Conservation (phyloP, 1,140 invertebrate genomes). For the Drosophila sulfurigaster region DNA sequence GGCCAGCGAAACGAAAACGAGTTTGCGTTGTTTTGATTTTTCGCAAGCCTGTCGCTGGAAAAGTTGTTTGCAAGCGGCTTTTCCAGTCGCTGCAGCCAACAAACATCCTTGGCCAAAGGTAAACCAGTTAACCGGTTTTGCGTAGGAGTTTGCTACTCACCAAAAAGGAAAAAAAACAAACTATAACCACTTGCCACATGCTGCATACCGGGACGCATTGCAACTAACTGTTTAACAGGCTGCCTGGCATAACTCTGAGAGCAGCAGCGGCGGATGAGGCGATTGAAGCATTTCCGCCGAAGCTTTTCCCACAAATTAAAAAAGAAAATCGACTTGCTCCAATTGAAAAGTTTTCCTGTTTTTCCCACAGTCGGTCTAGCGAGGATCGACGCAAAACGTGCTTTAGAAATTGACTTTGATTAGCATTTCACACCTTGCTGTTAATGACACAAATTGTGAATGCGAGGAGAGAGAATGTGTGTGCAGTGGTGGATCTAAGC, state of each 20-base stretch:
- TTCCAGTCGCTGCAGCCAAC: conserved; percentile 64
- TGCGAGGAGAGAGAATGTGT: neutral
- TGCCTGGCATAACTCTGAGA: conserved; percentile 2
- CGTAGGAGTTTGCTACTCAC: conserved; percentile 60
- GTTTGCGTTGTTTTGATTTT: conserved; percentile 70
- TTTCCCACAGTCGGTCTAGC: conserved; percentile 37
- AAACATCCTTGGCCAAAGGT: conserved; percentile 81
- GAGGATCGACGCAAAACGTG: conserved; percentile 20
- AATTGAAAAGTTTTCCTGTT: conserved; percentile 19
- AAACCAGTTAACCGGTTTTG: conserved; percentile 76
- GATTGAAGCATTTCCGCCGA: conserved; percentile 32
- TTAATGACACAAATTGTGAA: conserved; percentile 36
- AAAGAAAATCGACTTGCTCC: conserved; percentile 17
- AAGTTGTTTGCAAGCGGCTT: conserved; percentile 67
- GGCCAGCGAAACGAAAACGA: conserved; percentile 54
- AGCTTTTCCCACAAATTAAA: conserved; percentile 30
- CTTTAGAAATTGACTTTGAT: conserved; percentile 45
- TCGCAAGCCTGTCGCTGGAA: conserved; percentile 47
- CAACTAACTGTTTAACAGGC: conserved; percentile 30
- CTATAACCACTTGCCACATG: conserved; percentile 12
- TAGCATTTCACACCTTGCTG: conserved; percentile 42
- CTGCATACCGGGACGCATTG: conserved; percentile 38
- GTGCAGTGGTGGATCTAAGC: conserved; percentile 12
- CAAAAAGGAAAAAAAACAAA: neutral
- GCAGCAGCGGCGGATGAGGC: conserved; percentile 4